Base-by-base conservation (phyloP, 2,797 vertebrate species). In the Siniperca obscura region DNA sequence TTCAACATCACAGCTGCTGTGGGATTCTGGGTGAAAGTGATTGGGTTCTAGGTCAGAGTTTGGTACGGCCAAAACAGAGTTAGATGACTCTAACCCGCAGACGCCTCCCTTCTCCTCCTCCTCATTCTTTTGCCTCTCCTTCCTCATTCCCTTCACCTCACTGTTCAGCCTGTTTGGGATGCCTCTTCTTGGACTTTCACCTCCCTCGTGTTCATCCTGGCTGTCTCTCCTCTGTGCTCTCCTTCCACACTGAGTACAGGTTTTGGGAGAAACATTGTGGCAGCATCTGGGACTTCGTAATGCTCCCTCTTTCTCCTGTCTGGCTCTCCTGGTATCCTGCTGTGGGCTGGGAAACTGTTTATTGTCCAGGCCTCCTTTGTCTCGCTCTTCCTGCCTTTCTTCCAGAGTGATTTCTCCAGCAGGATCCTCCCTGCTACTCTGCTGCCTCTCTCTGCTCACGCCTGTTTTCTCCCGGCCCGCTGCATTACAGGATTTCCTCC, bases 401-500 rank as follows among this genome's bases (percentile, higher is more conserved):
- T 91, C 89, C 70, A 75, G 75, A 52, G 66, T 5, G 19, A 44
- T 61, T 66, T 64, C 67, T 19, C 52, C 69, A 2, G 72, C 61
- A 8, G 78, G 83, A 62, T 86, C 77, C 64, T 90, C 81, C 72
- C 87, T 78, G 62, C 83, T 68, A 13, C 85, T 85, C 57, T 87
- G 86, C 62, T 55, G 80, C 69, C 76, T 72, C 61, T 90, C 87
- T 66, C 76, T 82, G 78, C 80, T 80, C n/a, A 19, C 25, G 22
- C 74, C 66, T 30, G 77, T 30, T 74, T 87, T 92, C 74, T 93
- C 92, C 57, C 78, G 78, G 36, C 71, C 84, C 2, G 66, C 86
- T 25, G 86, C 50, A 22, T 92, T 91, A 4, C 90, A 83, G 17
- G 94, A 95, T 85, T 95, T 96, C 89, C 96, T 95, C 95, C 95